Evolutionary conservation across 2,888 invertebrate species (phyloP), one percentile per base, ranked within the genome.

Genomic region (Buathra laborator): DNA sequence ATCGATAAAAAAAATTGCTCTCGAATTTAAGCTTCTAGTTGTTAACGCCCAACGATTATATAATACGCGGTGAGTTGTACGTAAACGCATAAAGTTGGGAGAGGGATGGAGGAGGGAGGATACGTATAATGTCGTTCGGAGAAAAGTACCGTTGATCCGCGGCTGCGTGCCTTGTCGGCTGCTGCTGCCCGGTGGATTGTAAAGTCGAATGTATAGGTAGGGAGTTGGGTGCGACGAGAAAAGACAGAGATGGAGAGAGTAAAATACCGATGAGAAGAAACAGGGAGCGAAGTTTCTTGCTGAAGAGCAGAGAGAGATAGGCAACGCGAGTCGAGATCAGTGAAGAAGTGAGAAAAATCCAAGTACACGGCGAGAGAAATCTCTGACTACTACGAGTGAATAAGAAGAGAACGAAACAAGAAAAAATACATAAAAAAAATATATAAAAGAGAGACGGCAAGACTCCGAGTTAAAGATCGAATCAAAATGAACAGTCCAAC

Each of bases 91-190:
- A 74, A 59, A 19, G 48, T 14, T 62, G 72, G 48, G 51, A 66
- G 79, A 70, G 48, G 53, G 37, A 44, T 51, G 83, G 85, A 81
- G 86, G 85, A 83, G 82, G 79, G 86, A 32, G 32, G 81, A 86
- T 85, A 79, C 76, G 89, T 88, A 87, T 89, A 90, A 91, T 90
- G 91, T 91, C 76, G 88, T 90, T 90, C 88, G 84, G 80, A 88
- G 86, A 89, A 80, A 85, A 90, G 91, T 92, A 91, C 92, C 92
- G 92, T 92, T 91, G 86, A 84, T 87, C 88, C 86, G 43, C 82
- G 77, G 83, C 88, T 87, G 86, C 86, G 87, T 85, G 89, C 87
- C 86, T 88, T 1, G 37, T 24, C 87, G 88, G 82, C 86, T 87
- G 74, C 86, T 84, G 86, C 80, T 81, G 85, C 74, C 64, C 53